phyloP scores from a whole-genome alignment of 2,888 invertebrate species.

The Limnephilus marmoratus region DNA sequence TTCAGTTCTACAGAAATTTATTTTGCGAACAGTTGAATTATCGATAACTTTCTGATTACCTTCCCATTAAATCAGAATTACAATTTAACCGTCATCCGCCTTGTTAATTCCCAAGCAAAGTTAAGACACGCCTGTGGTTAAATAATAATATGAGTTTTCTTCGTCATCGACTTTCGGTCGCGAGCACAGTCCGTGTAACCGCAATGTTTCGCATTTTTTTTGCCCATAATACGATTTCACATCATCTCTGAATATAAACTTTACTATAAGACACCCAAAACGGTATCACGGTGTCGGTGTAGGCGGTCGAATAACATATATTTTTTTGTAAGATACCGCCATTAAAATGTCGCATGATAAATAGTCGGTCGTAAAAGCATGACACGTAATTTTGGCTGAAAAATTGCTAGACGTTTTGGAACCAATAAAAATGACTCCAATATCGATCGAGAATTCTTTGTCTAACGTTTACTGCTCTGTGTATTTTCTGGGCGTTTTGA shows the following conservation, averaged over 20 bases:
- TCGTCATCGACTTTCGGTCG: neutral
- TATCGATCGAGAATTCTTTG: constrained; percentile 24
- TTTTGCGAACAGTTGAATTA: no score
- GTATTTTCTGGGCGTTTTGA: neutral
- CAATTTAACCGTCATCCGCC: neutral
- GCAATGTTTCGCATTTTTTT: no score
- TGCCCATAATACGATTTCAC: neutral
- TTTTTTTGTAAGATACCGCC: constrained; percentile 28
- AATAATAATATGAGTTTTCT: no score
- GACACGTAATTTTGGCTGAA: constrained; percentile 43
- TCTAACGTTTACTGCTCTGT: neutral
- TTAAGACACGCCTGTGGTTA: neutral
- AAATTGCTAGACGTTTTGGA: constrained; percentile 39
- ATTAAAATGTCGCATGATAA: constrained; percentile 42
- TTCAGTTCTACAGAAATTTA: no score
- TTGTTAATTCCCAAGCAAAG: neutral
- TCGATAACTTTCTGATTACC: neutral
- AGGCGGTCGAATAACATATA: constrained; percentile 10
- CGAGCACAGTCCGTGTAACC: neutral
- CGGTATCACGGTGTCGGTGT: neutral
- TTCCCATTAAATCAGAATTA: neutral
- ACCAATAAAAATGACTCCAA: constrained; percentile 23
- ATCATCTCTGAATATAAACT: neutral
- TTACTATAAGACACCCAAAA: neutral
- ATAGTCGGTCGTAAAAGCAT: constrained; percentile 19